Evolutionary conservation across 2,888 invertebrate genomes (phyloP).

Genomic region (Monoplex corrugatus): DNA sequence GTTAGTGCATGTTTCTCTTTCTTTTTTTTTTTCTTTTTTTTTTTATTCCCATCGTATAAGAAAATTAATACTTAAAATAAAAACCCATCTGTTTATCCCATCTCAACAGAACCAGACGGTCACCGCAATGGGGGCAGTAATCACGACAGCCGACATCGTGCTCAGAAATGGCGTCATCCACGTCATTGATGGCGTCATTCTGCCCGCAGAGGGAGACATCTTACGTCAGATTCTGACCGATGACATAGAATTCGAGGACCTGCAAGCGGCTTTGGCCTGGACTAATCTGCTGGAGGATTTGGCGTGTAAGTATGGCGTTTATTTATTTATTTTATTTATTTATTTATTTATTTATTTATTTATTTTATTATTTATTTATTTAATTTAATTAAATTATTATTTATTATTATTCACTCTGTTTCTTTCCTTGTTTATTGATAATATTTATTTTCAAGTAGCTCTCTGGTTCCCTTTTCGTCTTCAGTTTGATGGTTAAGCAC

Average conservation of each 20-base stretch:
- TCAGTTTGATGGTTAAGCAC: not conserved
- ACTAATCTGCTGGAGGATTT: conserved; percentile 56
- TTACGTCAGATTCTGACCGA: conserved; percentile 56
- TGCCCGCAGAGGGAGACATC: conserved; percentile 59
- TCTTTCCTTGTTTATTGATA: not conserved
- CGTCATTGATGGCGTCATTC: conserved; percentile 59
- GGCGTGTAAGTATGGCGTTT: conserved; percentile 22
- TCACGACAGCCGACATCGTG: conserved; percentile 56
- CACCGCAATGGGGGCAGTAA: conserved; percentile 51
- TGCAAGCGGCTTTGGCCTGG: conserved; percentile 56
- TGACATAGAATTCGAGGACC: conserved; percentile 54
- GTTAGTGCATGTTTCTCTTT: too few species aligned
- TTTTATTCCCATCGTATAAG: too few species aligned
- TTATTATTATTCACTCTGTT: not conserved
- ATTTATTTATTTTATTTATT: too few species aligned
- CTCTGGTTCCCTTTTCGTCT: not conserved
- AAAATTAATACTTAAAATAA: too few species aligned
- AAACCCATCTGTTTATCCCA: too few species aligned
- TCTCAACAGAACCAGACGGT: conserved; percentile 47
- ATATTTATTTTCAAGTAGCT: not conserved
- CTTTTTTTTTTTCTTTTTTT: too few species aligned
- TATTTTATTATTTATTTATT: too few species aligned
- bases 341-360: too few species aligned
- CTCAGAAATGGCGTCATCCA: conserved; percentile 65
- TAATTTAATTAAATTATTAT: too few species aligned